phyloP scores from a whole-genome alignment of 2,113 vertebrate genomes.

The Muntiacus muntjak region DNA sequence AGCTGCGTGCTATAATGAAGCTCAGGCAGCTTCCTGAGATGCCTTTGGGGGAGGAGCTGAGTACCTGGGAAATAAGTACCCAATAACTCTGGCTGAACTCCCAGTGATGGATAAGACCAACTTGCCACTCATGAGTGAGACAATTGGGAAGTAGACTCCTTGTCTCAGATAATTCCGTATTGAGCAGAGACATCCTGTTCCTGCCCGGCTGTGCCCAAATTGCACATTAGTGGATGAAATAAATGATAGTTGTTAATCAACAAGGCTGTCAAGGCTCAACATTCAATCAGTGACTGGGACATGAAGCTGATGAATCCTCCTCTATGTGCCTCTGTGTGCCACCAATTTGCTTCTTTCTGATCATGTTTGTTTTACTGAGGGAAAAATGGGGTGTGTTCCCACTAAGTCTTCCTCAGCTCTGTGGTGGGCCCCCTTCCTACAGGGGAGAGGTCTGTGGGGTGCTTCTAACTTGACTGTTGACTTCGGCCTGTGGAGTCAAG shows the following conservation, averaged over 20 bases:
- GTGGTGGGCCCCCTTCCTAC: not conserved
- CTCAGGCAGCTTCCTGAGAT: not conserved
- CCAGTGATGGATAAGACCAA: not conserved
- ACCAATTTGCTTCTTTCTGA: not conserved
- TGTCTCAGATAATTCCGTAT: not conserved
- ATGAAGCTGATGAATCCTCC: not conserved
- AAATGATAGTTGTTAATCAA: not conserved
- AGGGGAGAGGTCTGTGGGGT: not conserved
- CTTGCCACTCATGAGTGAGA: not conserved
- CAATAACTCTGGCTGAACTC: not conserved
- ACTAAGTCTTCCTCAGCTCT: not conserved
- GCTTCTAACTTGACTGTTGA: not conserved
- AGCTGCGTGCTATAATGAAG: not conserved
- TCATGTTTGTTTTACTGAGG: not conserved
- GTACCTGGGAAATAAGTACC: not conserved
- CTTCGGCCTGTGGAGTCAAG: not conserved
- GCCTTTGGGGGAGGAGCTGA: not conserved
- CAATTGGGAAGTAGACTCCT: not conserved
- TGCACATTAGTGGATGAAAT: not conserved
- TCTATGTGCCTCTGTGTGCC: not conserved
- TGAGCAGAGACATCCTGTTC: not conserved
- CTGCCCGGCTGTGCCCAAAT: not conserved
- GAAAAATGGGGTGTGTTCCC: not conserved
- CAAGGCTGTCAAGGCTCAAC: slow-evolving; percentile 16
- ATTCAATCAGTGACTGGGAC: not conserved